phyloP scores from a whole-genome alignment of 2,888 invertebrate species.

The Fissipunctia ypsillon region DNA sequence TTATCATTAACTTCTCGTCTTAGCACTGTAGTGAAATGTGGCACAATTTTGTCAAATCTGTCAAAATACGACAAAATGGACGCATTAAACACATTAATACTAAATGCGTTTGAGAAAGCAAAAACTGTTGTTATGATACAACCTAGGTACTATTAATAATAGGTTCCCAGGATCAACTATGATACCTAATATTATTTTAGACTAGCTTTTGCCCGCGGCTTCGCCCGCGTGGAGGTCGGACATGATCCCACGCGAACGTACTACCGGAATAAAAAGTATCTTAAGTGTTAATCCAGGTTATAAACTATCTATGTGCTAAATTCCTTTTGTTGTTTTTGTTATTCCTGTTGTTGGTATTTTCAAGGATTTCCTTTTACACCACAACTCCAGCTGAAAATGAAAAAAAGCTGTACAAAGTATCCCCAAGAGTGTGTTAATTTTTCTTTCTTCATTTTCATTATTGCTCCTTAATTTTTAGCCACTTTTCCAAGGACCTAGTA shows the following conservation, averaged over 20 bases:
- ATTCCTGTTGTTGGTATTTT: too few relatives aligned
- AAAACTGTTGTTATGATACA: not conserved
- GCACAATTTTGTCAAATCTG: not conserved
- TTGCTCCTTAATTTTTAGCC: not conserved
- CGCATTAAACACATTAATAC: not conserved
- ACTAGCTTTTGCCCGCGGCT: not conserved
- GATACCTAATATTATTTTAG: not conserved
- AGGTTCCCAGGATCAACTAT: not conserved
- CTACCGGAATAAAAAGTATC: not conserved
- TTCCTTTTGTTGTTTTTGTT: too few relatives aligned
- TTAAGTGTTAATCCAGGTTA: not conserved
- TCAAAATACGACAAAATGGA: not conserved
- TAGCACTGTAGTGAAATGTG: not conserved
- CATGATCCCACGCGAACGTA: not conserved
- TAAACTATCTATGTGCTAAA: too few relatives aligned
- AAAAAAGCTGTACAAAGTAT: not conserved
- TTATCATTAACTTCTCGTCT: constrained; percentile 1
- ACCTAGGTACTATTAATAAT: not conserved
- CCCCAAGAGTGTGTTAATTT: not conserved
- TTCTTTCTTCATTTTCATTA: not conserved
- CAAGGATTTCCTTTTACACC: not conserved
- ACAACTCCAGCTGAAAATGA: not conserved
- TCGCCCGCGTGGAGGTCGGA: not conserved
- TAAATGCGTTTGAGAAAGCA: not conserved
- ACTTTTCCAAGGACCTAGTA: not conserved